Evolutionary conservation across 2,113 vertebrate genomes (phyloP), one percentile per base, ranked within the genome.

Genomic region (Morone chrysops): DNA sequence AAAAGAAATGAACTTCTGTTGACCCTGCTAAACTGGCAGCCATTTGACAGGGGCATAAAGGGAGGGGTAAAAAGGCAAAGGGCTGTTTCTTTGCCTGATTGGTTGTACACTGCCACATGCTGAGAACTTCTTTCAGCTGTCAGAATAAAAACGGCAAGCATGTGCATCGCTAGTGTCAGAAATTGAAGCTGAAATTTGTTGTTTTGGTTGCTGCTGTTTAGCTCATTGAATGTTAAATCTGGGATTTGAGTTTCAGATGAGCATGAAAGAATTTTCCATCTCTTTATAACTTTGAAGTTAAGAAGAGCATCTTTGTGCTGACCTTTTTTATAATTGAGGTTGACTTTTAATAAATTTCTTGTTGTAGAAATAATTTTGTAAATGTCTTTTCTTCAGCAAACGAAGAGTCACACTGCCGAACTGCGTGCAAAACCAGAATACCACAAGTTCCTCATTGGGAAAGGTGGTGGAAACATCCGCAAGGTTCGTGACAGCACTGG

Each of bases 381-480:
- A 61, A 66, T 62, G 9, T 25, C 3, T 31, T 20, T n/a, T 22
- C 40, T 8, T 40, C 90, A 99, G 98, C 98, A 99, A 99, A 99
- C 95, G 1, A 99, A 98, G 93, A 99, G 97, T 84, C 97, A 97
- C 85, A 99, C 97, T 0, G 97, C 96, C 0, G 98, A 99, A 92
- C 95, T 99, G 78, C 96, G 96, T 11, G 98, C 98, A 60, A 99
- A 99, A 89, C 97, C 98, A 0, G 98, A 99, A 72, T 99, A 99
- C 90, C 98, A 99, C 95, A 99, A 98, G 85, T 99, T 99, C 94
- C 96, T 99, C 51, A 99, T 99, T 0, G 98, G 98, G 31, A 99
- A 99, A 84, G 98, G 98, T 2, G 98, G 98, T 0, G 97, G 96
- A 85, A 99, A 98, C 91, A 99, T 99, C 86, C 97, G 97, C 17